Percentiles rank a stretch among this genome's conserved stretches.
Conservation (phyloP, 2,888 invertebrate species). For the Mimachlamys varia region DNA sequence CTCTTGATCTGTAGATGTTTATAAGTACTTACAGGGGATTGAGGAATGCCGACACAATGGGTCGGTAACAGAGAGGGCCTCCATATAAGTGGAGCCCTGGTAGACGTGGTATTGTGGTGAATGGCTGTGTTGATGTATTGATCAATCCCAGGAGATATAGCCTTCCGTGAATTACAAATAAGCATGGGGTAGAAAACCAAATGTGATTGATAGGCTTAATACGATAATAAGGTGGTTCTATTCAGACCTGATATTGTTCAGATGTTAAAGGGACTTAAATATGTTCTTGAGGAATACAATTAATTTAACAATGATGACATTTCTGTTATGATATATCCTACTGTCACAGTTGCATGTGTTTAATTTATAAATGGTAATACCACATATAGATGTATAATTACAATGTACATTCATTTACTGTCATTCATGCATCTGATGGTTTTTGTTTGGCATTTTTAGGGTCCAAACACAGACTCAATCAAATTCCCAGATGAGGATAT, state of each 20-base stretch:
- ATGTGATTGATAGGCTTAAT: not conserved
- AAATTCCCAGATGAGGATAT: too few species aligned
- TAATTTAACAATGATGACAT: too few species aligned
- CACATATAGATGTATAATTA: too few species aligned
- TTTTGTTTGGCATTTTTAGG: too few species aligned
- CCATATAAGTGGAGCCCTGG: slow-evolving; percentile 18
- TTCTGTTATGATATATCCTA: too few species aligned
- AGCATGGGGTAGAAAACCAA: slow-evolving; percentile 16
- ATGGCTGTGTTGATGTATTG: not conserved
- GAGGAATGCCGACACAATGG: slow-evolving; percentile 1
- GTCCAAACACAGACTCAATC: too few species aligned
- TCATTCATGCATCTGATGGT: too few species aligned
- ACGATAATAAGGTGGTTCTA: not conserved
- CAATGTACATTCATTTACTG: too few species aligned
- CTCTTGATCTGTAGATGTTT: slow-evolving; percentile 26
- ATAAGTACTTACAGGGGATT: slow-evolving; percentile 22
- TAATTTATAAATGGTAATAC: too few species aligned
- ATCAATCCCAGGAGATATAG: not conserved
- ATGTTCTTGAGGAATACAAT: too few species aligned
- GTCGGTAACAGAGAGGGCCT: not conserved
- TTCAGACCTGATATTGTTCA: not conserved
- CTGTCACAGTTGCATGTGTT: too few species aligned
- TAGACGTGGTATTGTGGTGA: not conserved
- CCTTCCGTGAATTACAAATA: slow-evolving; percentile 20
- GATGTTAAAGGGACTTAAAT: too few species aligned